These are phyloP conservation scores for Actinia tenebrosa DNA, from an alignment of 64 coral and sea anemone genomes.

Conservation along the genomic window DNA sequence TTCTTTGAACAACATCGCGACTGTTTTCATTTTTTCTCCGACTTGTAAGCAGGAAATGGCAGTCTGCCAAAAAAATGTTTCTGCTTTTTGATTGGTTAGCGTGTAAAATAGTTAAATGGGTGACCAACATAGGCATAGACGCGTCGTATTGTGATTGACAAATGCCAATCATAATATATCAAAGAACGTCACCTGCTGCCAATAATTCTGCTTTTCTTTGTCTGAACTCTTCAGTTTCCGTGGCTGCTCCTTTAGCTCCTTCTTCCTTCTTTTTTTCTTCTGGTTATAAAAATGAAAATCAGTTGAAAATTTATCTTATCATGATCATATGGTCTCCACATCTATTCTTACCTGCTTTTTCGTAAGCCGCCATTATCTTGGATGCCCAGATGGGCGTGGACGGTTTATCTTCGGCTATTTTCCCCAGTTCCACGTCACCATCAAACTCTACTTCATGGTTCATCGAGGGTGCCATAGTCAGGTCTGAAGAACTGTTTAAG, in stretches of 20 bases:
- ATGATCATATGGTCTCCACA: not conserved
- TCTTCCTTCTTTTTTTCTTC: conserved; percentile 28
- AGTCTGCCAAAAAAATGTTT: no score
- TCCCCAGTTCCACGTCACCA: conserved; percentile 27
- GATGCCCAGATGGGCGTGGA: conserved; percentile 31
- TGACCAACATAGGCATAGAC: no score
- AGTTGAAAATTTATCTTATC: not conserved
- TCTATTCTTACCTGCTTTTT: conserved; percentile 3
- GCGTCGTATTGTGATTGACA: no score
- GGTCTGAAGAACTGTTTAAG: not conserved
- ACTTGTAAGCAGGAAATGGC: no score
- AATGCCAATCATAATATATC: not conserved
- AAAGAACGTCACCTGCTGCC: not conserved
- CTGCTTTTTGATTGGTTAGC: no score
- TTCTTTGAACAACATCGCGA: no score
- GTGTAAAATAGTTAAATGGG: no score
- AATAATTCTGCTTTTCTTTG: conserved; percentile 44
- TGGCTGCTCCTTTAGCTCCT: not conserved
- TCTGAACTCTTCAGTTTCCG: conserved; percentile 44
- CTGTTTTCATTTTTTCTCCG: no score
- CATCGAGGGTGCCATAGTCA: not conserved
- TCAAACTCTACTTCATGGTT: conserved; percentile 50
- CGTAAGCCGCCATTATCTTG: conserved; percentile 34
- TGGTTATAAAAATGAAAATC: not conserved
- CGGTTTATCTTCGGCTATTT: conserved; percentile 42